phyloP scores from a whole-genome alignment of 1,140 invertebrate species.

The Trichonephila clavipes region DNA sequence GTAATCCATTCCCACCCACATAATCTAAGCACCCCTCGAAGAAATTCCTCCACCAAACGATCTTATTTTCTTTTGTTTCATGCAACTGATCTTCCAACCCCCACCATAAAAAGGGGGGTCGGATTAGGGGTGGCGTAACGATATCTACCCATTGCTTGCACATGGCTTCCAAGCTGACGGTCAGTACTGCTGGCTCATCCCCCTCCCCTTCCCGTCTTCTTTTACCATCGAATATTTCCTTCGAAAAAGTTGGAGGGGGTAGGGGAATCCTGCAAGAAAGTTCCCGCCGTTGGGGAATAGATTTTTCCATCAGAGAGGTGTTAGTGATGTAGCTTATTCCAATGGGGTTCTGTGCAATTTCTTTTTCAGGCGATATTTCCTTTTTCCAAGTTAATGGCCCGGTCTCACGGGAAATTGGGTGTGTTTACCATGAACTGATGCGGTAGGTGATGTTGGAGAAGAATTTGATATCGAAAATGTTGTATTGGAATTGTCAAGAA shows the following conservation, averaged over 20 bases:
- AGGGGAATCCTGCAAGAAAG: not conserved
- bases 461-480: not conserved
- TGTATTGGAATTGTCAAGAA: too few species aligned
- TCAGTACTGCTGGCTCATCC: not conserved
- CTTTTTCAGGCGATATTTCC: slow-evolving; percentile 30
- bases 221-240: not conserved
- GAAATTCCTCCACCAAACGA: slow-evolving; percentile 24
- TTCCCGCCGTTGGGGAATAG: slow-evolving; percentile 49
- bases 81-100: slow-evolving; percentile 10
- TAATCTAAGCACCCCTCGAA: slow-evolving; percentile 29
- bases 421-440: not conserved
- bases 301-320: slow-evolving; percentile 73
- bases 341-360: slow-evolving; percentile 29
- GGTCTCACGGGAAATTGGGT: not conserved
- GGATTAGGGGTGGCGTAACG: slow-evolving; percentile 57
- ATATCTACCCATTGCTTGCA: slow-evolving; percentile 56
- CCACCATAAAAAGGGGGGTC: slow-evolving; percentile 46
- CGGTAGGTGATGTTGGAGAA: not conserved
- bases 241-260: not conserved
- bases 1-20: slow-evolving; percentile 48
- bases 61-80: slow-evolving; percentile 67
- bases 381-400: not conserved
- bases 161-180: slow-evolving; percentile 62
- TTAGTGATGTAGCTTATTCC: slow-evolving; percentile 46
- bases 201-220: not conserved